Evolutionary conservation across 2,797 vertebrate species (phyloP), one percentile per base, ranked within the genome.

Genomic region (Coilia nasus): DNA sequence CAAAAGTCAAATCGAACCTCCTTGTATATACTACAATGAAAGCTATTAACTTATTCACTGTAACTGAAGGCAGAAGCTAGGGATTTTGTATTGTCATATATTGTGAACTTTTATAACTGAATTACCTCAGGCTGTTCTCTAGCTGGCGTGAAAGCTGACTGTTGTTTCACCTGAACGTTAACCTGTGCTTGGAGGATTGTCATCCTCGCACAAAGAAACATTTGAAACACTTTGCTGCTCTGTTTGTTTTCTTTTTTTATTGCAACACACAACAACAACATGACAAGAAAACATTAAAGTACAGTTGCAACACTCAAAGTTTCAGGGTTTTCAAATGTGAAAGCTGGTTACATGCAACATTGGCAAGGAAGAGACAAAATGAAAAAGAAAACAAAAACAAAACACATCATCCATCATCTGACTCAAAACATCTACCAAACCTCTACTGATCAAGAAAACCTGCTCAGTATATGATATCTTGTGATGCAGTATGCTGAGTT

Each of bases 21-120:
- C 75, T 83, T 96, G 95, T 96, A 96, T 93, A 96, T 96, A 95
- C 89, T 89, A 82, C 86, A 89, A 89, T 84, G 60, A 91, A 46
- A 83, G 31, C n/a, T 25, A 71, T 87, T 92, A 92, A 94, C 89
- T 93, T 93, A 91, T 93, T 88, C 35, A 78, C 87, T 88, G 91
- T 90, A 92, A 88, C 89, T 85, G 81, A 89, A 11, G 83, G 89
- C 91, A 92, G 88, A 91, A 87, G 84, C 21, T 50, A 88, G 87
- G 84, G 82, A 83, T 95, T 94, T 94, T 95, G 83, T 95, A 95
- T 93, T 84, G 89, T 88, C 87, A 86, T 89, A 83, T 91, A 90
- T 90, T 80, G 59, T 85, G 82, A 92, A 92, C 90, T 62, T 93
- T 93, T 92, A 90, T 85, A 89, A 91, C 92, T 91, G 85, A 86